A percentile compares a stretch with the other conserved stretches of the same genome.
Conservation (phyloP, 2,797 vertebrate genomes). For the Melanogrammus aeglefinus region DNA sequence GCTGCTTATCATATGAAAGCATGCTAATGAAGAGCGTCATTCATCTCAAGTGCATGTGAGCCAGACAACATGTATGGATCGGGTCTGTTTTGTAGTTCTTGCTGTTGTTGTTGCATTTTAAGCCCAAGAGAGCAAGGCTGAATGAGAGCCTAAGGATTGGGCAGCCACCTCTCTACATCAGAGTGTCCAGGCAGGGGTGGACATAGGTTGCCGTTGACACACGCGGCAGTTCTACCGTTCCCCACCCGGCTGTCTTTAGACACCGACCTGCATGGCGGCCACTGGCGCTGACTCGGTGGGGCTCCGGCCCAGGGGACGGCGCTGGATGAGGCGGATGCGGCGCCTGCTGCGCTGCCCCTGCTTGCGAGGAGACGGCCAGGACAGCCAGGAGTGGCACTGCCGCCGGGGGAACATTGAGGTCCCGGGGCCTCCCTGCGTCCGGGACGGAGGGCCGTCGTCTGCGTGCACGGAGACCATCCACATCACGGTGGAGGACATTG, state of each 20-base stretch:
- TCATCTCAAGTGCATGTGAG: slow-evolving; percentile 72
- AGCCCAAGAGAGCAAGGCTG: slow-evolving; percentile 65
- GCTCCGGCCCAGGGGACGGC: slow-evolving; percentile 7
- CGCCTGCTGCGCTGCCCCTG: slow-evolving; percentile 59
- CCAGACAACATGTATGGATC: slow-evolving; percentile 39
- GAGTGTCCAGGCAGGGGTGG: too few species aligned
- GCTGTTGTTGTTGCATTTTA: slow-evolving; percentile 24
- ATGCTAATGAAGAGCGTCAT: slow-evolving; percentile 57
- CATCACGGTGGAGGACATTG: slow-evolving; percentile 63
- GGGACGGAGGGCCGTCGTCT: slow-evolving; percentile 37
- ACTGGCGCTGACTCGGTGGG: slow-evolving; percentile 15
- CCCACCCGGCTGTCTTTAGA: background rate
- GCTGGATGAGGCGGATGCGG: slow-evolving; percentile 27
- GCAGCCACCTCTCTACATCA: too few species aligned
- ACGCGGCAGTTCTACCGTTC: too few species aligned
- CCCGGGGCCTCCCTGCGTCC: slow-evolving; percentile 29
- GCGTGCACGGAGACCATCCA: slow-evolving; percentile 50
- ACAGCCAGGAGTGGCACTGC: slow-evolving; percentile 15
- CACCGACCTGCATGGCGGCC: slow-evolving; percentile 33
- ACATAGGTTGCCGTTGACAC: too few species aligned
- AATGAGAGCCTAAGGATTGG: slow-evolving; percentile 16
- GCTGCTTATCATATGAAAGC: slow-evolving; percentile 78
- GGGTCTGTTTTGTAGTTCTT: slow-evolving; percentile 5
- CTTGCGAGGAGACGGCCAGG: slow-evolving; percentile 40
- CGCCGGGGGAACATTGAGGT: background rate